Percentiles rank a stretch among this genome's conserved stretches.
These are phyloP conservation scores for Nasonia oneida DNA, from an alignment of 2,888 invertebrate species.

Conservation along the genomic window DNA sequence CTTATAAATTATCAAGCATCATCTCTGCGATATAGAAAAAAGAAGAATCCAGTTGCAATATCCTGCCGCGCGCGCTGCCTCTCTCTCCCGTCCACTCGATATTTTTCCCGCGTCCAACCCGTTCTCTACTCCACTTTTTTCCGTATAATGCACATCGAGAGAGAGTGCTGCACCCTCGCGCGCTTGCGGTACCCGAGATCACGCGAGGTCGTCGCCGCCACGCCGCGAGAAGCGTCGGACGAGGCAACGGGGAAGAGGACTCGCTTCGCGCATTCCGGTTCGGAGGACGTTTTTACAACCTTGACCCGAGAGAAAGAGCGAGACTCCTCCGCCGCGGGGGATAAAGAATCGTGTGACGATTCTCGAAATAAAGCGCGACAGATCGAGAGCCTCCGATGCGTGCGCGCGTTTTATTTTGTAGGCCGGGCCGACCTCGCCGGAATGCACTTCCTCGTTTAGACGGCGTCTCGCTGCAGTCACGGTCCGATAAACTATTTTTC, in stretches of 20 bases:
- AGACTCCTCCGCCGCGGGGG: not conserved
- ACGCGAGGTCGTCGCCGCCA: constrained; percentile 17
- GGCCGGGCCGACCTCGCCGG: constrained; percentile 14
- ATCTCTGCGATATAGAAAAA: not conserved
- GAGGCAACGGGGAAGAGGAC: constrained; percentile 5
- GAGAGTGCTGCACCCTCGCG: constrained; percentile 20
- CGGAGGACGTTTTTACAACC: constrained; percentile 55
- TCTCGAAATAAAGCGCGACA: not conserved
- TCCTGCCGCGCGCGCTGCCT: not conserved
- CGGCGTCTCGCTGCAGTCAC: constrained; percentile 15
- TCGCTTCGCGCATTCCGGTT: constrained; percentile 37
- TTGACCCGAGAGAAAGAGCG: constrained; percentile 53
- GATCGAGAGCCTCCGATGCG: not conserved
- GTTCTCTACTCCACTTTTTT: not conserved
- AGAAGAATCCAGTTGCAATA: not conserved
- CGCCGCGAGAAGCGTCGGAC: not conserved
- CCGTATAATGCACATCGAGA: not conserved
- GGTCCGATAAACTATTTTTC: constrained; percentile 47
- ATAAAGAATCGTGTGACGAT: not conserved
- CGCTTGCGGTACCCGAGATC: constrained; percentile 1
- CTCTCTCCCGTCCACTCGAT: not conserved
- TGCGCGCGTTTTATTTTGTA: not conserved
- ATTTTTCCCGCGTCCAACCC: not conserved
- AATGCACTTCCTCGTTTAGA: constrained; percentile 43
- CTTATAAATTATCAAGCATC: not conserved